Evolutionary conservation across 37 sponge, comb jelly and placozoan species (phyloP).

Genomic region (Geodia barretti): DNA sequence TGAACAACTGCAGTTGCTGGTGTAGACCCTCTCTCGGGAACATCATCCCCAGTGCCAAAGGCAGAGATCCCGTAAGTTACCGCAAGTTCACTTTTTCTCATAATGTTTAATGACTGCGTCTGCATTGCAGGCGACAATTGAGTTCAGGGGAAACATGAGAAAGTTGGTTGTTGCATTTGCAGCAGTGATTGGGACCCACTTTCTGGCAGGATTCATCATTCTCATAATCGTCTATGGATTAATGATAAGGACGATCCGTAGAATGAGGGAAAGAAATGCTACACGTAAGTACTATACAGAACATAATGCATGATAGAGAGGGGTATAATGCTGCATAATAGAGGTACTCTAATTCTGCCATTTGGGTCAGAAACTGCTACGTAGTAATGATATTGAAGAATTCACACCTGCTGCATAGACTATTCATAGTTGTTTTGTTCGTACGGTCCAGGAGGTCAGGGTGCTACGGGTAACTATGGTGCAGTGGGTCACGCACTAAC

Average conservation of each 20-base stretch:
- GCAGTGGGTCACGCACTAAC: neutral
- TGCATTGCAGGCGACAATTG: neutral
- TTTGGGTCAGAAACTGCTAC: too few relatives aligned
- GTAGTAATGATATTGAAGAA: too few relatives aligned
- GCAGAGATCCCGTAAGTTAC: constrained; percentile 3
- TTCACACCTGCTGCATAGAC: too few relatives aligned
- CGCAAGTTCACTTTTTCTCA: neutral
- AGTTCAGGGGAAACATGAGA: neutral
- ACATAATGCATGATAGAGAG: too few relatives aligned
- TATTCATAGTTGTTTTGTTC: too few relatives aligned
- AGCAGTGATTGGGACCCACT: constrained; percentile 6
- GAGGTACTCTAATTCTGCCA: too few relatives aligned
- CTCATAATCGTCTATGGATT: constrained; percentile 9
- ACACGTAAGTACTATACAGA: too few relatives aligned
- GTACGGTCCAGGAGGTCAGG: too few relatives aligned
- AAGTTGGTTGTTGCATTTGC: constrained; percentile 15
- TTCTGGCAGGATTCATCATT: constrained; percentile 7
- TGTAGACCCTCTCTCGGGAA: constrained; percentile 39
- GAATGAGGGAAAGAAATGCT: neutral
- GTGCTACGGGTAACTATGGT: neutral
- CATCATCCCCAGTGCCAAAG: constrained; percentile 26
- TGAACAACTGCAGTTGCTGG: constrained; percentile 34
- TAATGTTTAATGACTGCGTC: neutral
- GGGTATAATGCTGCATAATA: too few relatives aligned
- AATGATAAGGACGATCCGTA: neutral